Evolutionary conservation across 2,113 vertebrate genomes (phyloP), one percentile per base, ranked within the genome.

Genomic region (Oplegnathus fasciatus): DNA sequence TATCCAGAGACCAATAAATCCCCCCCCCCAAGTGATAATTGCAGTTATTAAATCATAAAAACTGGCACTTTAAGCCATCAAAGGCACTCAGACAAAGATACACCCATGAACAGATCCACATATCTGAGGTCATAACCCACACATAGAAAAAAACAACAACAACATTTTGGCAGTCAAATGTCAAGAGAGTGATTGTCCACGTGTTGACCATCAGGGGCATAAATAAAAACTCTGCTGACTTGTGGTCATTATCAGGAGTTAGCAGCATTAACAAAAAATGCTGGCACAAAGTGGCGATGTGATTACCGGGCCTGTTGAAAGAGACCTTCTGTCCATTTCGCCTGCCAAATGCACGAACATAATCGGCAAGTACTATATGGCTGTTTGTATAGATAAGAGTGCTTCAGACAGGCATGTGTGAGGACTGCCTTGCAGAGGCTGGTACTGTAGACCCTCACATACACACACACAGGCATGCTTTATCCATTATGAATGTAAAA

Each of bases 31-130:
- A 65, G 72, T 83, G 68, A 87, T 86, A 80, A 89, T 89, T 85
- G 65, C 70, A 60, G 80, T 57, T 76, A 91, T 82, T 83, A 91
- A 90, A 89, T 91, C 83, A 86, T 28, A 75, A 42, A 83, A 87
- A 83, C 37, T 64, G 89, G 40, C 61, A 69, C 75, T 84, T 88
- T 72, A 64, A 78, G 73, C 86, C 68, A 64, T 58, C 67, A 61
- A 32, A 58, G 7, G 15, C 42, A 78, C 64, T 86, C 58, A 75
- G 28, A 70, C 48, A 79, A 80, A 83, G 60, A 67, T 9, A 42
- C 44, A 42, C 32, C 32, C 18, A 2, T 46, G 67, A 75, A 65
- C 64, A 42, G 44, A 65, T 71, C 55, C 28, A 76, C 37, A n/a
- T 4, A 34, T 78, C 55, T 37, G 37, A 24, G 28, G n/a, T 44